Percentiles rank a stretch among this genome's conserved stretches.
phyloP scores from a whole-genome alignment of 2,888 invertebrate genomes.

The Agonopterix subpropinquella region DNA sequence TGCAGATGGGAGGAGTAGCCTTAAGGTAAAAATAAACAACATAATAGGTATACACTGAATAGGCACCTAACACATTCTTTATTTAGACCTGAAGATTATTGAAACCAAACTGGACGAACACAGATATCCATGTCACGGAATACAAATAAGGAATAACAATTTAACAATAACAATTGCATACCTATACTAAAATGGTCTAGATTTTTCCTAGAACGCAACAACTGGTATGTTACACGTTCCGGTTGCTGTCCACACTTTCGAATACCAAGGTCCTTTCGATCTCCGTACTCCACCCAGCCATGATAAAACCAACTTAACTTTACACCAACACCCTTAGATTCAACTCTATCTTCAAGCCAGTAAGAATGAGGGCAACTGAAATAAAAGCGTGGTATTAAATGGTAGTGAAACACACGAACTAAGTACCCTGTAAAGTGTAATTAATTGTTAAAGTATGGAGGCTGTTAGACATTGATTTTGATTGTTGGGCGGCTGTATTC shows the following conservation, averaged over 20 bases:
- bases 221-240: constrained; percentile 34
- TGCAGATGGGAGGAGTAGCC: no score
- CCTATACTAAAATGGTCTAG: constrained; percentile 13
- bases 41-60: no score
- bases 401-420: constrained; percentile 6
- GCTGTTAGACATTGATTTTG: constrained; percentile 31
- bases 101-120: no score
- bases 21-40: no score
- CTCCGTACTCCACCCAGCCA: constrained; percentile 36
- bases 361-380: not conserved
- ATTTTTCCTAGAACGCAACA: constrained; percentile 36
- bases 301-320: not conserved
- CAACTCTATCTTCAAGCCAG: not conserved
- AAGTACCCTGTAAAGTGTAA: constrained; percentile 14
- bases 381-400: not conserved
- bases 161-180: not conserved
- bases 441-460: constrained; percentile 29
- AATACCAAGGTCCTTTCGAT: constrained; percentile 51
- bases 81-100: no score
- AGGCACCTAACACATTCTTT: no score
- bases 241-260: constrained; percentile 55
- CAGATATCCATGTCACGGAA: no score
- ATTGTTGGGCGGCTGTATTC: constrained; percentile 24
- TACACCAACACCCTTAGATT: not conserved
- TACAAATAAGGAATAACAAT: no score